These are phyloP conservation scores for Rhopilema esculentum DNA, from an alignment of 30 jellyfish, hydroid and myxozoan species.

Conservation along the genomic window DNA sequence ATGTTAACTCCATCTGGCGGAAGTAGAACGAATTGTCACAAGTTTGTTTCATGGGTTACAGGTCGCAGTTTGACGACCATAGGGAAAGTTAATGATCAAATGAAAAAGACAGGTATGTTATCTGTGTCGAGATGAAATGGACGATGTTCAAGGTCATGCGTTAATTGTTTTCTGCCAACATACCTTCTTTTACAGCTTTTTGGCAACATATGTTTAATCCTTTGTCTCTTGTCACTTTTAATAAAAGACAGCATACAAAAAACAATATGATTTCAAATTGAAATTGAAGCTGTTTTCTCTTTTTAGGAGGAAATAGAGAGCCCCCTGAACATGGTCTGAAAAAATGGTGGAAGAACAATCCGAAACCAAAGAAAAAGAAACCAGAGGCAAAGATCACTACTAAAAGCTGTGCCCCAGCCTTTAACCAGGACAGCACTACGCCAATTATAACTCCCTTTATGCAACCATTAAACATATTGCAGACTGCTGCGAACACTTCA, in stretches of 20 bases:
- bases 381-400: conserved; percentile 26
- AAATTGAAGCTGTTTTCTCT: not conserved
- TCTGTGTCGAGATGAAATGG: not conserved
- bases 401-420: conserved; percentile 18
- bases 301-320: conserved; percentile 98
- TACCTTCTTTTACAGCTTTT: not conserved
- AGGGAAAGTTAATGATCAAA: conserved; percentile 94
- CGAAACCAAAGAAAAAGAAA: conserved; percentile 80
- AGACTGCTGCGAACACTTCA: conserved; percentile 97
- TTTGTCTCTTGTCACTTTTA: not conserved
- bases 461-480: conserved; percentile 84
- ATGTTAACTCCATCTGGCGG: conserved; percentile 99
- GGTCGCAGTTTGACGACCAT: conserved; percentile 93
- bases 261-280: too few relatives aligned
- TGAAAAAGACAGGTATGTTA: conserved; percentile 90
- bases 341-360: conserved; percentile 89
- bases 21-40: conserved; percentile 87
- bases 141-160: not conserved
- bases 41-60: conserved; percentile 87
- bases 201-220: not conserved
- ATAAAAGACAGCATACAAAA: too few relatives aligned
- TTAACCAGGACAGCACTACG: conserved; percentile 40
- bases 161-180: not conserved
- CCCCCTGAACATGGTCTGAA: conserved; percentile 98
- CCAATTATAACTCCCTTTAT: conserved; percentile 68